phyloP scores from a whole-genome alignment of 2,888 invertebrate species.

The Dynastes maya region DNA sequence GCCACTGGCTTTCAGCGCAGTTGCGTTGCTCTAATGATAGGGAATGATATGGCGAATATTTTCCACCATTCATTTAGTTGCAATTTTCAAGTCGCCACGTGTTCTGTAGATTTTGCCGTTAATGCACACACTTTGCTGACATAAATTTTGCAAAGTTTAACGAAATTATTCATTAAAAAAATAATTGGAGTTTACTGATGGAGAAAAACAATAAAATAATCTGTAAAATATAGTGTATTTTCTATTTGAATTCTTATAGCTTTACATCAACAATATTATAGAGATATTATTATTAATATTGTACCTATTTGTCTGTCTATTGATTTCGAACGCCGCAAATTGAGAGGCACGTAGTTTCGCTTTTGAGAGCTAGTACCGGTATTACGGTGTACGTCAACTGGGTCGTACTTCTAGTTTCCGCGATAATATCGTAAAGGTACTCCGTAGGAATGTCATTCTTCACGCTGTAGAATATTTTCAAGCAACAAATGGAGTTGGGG shows the following conservation, averaged over 20 bases:
- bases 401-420: slow-evolving; percentile 72
- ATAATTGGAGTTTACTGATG: too few relatives aligned
- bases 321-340: slow-evolving; percentile 87
- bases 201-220: slow-evolving; percentile 20
- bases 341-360: slow-evolving; percentile 87
- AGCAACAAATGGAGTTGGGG: slow-evolving; percentile 77
- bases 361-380: slow-evolving; percentile 86
- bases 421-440: slow-evolving; percentile 68
- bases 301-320: slow-evolving; percentile 61
- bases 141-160: not conserved
- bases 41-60: too few relatives aligned
- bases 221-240: slow-evolving; percentile 36
- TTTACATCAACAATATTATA: slow-evolving; percentile 27
- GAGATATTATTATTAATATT: not conserved
- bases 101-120: too few relatives aligned
- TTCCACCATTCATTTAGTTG: too few relatives aligned
- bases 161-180: not conserved
- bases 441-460: slow-evolving; percentile 72
- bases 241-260: slow-evolving; percentile 12
- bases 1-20: too few relatives aligned
- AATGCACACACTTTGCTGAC: too few relatives aligned
- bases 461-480: slow-evolving; percentile 86
- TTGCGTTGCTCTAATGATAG: too few relatives aligned
- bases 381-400: slow-evolving; percentile 82
- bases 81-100: too few relatives aligned